Percentiles rank a stretch among this genome's conserved stretches.
phyloP scores from a whole-genome alignment of 2,797 vertebrate species.

The Melanotaenia pygmaea region DNA sequence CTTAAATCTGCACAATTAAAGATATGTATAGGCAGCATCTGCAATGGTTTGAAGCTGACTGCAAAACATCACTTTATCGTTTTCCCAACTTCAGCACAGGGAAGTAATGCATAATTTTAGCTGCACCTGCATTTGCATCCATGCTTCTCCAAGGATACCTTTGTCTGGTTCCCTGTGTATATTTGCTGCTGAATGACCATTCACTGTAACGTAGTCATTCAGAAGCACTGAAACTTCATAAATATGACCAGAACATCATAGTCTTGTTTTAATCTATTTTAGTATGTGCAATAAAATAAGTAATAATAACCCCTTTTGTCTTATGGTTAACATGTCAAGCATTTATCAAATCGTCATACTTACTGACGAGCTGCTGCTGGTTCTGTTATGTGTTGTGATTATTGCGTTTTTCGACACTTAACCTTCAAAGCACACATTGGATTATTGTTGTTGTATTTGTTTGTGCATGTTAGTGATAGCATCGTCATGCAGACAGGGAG shows the following conservation, averaged over 20 bases:
- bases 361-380: slow-evolving; percentile 5
- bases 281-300: neutral
- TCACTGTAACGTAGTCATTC: neutral
- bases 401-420: slow-evolving; percentile 6
- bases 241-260: slow-evolving; percentile 3
- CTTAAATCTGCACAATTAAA: slow-evolving; percentile 1
- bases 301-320: neutral
- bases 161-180: neutral
- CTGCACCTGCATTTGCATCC: neutral
- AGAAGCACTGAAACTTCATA: neutral
- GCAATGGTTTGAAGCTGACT: neutral
- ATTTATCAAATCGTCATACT: slow-evolving; percentile 11
- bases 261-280: slow-evolving; percentile 12
- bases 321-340: neutral
- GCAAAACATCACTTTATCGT: neutral
- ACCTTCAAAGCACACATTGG: slow-evolving; percentile 9
- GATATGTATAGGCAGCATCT: slow-evolving; percentile 1
- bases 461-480: slow-evolving; percentile 61
- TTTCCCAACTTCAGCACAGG: neutral
- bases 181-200: neutral
- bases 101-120: neutral
- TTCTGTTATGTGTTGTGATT: neutral
- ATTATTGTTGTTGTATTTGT: slow-evolving; percentile 43
- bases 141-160: neutral
- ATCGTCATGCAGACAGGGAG: slow-evolving; percentile 70